Evolutionary conservation across 2,888 invertebrate genomes (phyloP).

Genomic region (Ophion ventricosus): DNA sequence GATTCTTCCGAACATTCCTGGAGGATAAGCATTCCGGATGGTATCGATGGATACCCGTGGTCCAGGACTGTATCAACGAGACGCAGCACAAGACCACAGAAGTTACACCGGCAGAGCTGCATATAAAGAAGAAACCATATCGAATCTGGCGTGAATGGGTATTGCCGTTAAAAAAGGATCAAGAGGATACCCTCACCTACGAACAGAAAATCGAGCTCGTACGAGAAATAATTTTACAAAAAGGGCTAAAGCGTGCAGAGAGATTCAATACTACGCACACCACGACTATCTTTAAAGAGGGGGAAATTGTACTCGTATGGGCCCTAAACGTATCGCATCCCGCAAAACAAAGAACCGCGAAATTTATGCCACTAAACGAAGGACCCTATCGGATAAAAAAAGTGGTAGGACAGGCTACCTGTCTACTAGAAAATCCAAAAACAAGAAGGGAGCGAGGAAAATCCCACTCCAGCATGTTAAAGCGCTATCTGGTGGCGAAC

Average conservation of each 20-base stretch:
- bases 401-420: neutral
- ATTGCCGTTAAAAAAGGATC: neutral
- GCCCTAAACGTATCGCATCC: constrained; percentile 10
- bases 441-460: constrained; percentile 17
- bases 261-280: neutral
- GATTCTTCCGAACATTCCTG: constrained; percentile 21
- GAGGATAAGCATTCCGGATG: constrained; percentile 3
- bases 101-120: neutral
- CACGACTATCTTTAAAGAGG: neutral
- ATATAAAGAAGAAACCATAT: neutral
- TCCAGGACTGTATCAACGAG: constrained; percentile 28
- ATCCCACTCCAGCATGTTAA: constrained; percentile 4
- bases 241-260: neutral
- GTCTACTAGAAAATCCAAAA: constrained; percentile 14
- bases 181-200: neutral
- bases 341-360: neutral
- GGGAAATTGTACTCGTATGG: neutral
- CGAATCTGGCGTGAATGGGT: constrained; percentile 20
- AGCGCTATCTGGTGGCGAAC: neutral
- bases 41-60: neutral
- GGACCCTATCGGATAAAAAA: constrained; percentile 4
- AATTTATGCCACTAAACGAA: constrained; percentile 17
- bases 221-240: constrained; percentile 1
- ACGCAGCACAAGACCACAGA: neutral
- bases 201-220: neutral